phyloP scores from a whole-genome alignment of 2,888 invertebrate species.

The Orchesellides sinensis region DNA sequence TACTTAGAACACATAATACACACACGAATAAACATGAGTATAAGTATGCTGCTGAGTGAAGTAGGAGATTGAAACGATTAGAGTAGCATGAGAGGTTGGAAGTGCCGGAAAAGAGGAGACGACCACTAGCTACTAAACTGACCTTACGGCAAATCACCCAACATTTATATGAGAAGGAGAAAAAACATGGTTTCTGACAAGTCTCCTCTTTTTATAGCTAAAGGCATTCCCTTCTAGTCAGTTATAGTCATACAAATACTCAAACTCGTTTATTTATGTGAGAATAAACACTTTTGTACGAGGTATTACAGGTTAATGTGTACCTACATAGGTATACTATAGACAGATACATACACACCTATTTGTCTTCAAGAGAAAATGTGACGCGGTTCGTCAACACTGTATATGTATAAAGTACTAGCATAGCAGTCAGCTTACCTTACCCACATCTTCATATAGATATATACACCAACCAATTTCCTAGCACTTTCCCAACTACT shows the following conservation, averaged over 20 bases:
- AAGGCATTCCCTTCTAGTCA: too few relatives aligned
- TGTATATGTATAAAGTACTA: too few relatives aligned
- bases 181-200: neutral
- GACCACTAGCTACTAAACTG: neutral
- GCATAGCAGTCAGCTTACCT: too few relatives aligned
- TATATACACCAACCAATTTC: neutral
- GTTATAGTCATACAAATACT: too few relatives aligned
- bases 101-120: neutral
- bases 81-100: neutral
- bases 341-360: too few relatives aligned
- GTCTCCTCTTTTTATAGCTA: neutral
- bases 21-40: neutral
- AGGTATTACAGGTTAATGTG: too few relatives aligned
- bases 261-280: too few relatives aligned
- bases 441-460: neutral
- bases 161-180: neutral
- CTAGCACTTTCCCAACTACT: neutral
- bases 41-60: neutral
- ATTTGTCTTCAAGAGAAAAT: too few relatives aligned
- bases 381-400: too few relatives aligned
- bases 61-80: neutral
- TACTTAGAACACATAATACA: neutral
- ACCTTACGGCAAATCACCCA: neutral
- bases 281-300: neutral
- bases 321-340: too few relatives aligned